A percentile compares a stretch with the other conserved stretches of the same genome.
Conservation (phyloP, 2,113 vertebrate genomes). For the Heteronetta atricapilla region DNA sequence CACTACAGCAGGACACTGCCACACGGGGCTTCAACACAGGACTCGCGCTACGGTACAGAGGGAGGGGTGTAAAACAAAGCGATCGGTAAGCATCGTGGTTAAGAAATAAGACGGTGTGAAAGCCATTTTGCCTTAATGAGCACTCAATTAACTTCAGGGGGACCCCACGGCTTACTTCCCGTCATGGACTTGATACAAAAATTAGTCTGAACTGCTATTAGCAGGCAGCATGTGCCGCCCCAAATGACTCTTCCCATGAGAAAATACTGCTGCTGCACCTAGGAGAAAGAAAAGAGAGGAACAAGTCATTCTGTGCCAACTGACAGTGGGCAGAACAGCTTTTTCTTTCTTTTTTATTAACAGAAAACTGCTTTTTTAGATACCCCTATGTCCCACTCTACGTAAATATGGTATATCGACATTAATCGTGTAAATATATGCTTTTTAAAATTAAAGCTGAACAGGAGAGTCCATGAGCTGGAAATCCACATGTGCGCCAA, state of each 20-base stretch:
- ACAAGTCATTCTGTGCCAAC: conserved; percentile 64
- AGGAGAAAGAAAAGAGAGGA: conserved; percentile 78
- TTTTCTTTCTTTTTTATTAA: conserved; percentile 16
- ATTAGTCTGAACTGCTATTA: conserved; percentile 84
- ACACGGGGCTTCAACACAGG: conserved; percentile 84
- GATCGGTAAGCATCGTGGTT: conserved; percentile 82
- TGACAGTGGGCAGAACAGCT: conserved; percentile 29
- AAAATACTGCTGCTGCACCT: conserved; percentile 88
- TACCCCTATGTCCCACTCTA: conserved; percentile 77
- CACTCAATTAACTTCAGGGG: conserved; percentile 81
- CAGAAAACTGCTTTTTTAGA: conserved; percentile 68
- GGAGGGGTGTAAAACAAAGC: conserved; percentile 75
- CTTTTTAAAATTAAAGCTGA: conserved; percentile 82
- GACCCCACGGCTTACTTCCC: conserved; percentile 82
- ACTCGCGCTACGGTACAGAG: conserved; percentile 80
- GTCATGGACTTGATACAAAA: conserved; percentile 82
- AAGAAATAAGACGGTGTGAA: conserved; percentile 81
- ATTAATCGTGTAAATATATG: conserved; percentile 78
- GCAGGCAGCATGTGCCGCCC: conserved; percentile 82
- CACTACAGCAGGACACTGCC: conserved; percentile 84
- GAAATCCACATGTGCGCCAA: conserved; percentile 86
- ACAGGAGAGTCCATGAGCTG: conserved; percentile 86
- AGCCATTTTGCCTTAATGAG: conserved; percentile 79
- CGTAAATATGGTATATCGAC: conserved; percentile 76
- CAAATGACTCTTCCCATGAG: conserved; percentile 85